These are phyloP conservation scores for Neoscelio sp. DNA, from an alignment of 2,888 invertebrate species.

Conservation along the genomic window DNA sequence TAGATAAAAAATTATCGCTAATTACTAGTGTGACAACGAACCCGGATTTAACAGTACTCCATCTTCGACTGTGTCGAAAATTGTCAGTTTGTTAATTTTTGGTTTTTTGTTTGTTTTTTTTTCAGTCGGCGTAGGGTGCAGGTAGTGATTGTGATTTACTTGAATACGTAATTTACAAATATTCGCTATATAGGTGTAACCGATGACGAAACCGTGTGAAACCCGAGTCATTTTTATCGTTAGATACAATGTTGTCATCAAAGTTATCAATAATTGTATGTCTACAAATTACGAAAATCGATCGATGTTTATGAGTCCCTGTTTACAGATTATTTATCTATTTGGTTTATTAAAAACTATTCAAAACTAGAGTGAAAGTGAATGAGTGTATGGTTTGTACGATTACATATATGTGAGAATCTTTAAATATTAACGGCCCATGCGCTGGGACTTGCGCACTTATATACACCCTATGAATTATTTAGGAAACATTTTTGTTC, in stretches of 20 bases:
- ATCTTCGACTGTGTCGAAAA: conserved; percentile 38
- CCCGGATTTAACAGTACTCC: conserved; percentile 34
- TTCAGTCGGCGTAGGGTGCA: conserved; percentile 56
- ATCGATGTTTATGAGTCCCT: conserved; percentile 66
- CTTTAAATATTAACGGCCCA: conserved; percentile 31
- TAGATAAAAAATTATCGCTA: conserved; percentile 63
- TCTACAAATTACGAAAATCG: conserved; percentile 64
- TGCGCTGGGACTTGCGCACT: conserved; percentile 29
- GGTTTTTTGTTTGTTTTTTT: conserved; percentile 20
- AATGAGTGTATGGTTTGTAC: conserved; percentile 46
- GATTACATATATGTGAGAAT: conserved; percentile 54
- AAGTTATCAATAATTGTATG: conserved; percentile 54
- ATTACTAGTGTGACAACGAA: conserved; percentile 56
- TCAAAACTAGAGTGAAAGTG: conserved; percentile 52
- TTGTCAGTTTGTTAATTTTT: conserved; percentile 3
- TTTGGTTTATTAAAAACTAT: conserved; percentile 62
- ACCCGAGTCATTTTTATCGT: conserved; percentile 50
- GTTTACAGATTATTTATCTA: conserved; percentile 52
- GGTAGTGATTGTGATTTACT: conserved; percentile 51
- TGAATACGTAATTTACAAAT: conserved; percentile 56
- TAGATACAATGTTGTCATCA: conserved; percentile 53
- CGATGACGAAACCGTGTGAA: conserved; percentile 50
- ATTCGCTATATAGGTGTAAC: conserved; percentile 39
- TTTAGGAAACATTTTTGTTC: conserved; percentile 77
- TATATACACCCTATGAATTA: conserved; percentile 70